Evolutionary conservation across 2,888 invertebrate species (phyloP), one percentile per base, ranked within the genome.

Genomic region (Uropetala carovei): DNA sequence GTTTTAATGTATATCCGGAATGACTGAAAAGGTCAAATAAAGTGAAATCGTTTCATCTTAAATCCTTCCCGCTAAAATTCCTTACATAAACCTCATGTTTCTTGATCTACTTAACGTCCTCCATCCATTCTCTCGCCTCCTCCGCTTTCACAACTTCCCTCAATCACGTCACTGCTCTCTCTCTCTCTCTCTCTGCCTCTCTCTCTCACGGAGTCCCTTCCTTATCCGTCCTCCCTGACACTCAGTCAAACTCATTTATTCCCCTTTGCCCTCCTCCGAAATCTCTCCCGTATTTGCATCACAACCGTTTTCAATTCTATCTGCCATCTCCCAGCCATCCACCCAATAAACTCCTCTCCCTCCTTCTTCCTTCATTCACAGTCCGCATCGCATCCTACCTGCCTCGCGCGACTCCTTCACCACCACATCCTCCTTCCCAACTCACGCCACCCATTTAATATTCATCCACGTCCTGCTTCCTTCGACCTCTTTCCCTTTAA

Each of bases 241-340:
- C 18, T 68, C 68, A 22, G n/a, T 68, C 22, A 68, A 68, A 22
- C 68, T 68, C 75, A 27, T 75, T 27, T 27, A 18, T 27, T 27
- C 27, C 22, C 64, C 14, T 64, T 64, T 27, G 27, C 27, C 22
- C 64, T 7, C n/a, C n/a, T 64, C 64, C 64, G 64, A 64, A 64
- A 64, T 64, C 64, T 64, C 64, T 14, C 22, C 43, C 16, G 75
- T 75, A 27, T 75, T 75, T 75, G 75, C 75, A 75, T 75, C 75
- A 27, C 22, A 75, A 75, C 75, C 27, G 75, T 27, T 75, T 75
- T 75, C 27, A 75, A 27, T 75, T 75, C 75, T 27, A 75, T 43
- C 43, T 43, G 43, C 43, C 43, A 43, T 75, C 22, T 75, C 22
- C 68, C 75, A 75, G 75, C 75, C 22, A 75, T 68, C 68, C 68